Percentiles rank a stretch among this genome's conserved stretches.
Evolutionary conservation across 2,113 vertebrate genomes (phyloP).

Genomic region (Caretta caretta): DNA sequence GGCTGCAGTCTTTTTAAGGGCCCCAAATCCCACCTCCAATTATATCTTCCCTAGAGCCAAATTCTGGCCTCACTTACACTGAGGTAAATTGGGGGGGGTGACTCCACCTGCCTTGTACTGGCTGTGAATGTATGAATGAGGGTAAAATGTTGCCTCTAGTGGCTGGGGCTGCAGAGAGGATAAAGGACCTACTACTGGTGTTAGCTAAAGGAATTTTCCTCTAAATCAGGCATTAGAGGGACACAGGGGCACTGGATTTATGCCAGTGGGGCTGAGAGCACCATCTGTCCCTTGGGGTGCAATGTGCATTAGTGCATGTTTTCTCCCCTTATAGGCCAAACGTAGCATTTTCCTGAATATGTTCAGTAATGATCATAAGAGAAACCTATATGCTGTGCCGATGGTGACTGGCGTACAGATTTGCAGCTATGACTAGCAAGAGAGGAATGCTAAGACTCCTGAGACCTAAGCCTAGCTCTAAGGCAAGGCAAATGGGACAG

Average conservation of each 20-base stretch:
- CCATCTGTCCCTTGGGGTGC: too few species aligned
- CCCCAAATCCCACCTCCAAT: not conserved
- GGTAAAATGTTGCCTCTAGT: not conserved
- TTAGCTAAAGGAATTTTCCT: not conserved
- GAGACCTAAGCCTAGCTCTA: not conserved
- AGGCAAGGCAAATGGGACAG: not conserved
- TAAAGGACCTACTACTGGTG: not conserved
- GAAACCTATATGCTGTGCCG: not conserved
- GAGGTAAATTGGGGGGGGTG: not conserved
- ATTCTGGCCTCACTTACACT: not conserved
- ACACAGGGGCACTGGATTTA: too few species aligned
- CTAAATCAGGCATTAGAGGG: not conserved
- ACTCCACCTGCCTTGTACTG: not conserved
- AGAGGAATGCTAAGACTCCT: not conserved
- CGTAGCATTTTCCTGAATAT: not conserved
- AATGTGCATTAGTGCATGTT: too few species aligned
- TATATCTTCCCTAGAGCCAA: not conserved
- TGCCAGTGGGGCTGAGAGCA: not conserved
- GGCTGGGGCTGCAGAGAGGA: not conserved
- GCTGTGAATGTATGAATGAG: not conserved
- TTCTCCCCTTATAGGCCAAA: not conserved
- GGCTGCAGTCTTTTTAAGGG: not conserved
- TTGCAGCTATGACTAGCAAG: not conserved
- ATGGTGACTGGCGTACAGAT: not conserved
- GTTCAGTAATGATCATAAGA: not conserved